These are phyloP conservation scores for Gobius niger DNA, from an alignment of 2,113 vertebrate species.

Conservation along the genomic window DNA sequence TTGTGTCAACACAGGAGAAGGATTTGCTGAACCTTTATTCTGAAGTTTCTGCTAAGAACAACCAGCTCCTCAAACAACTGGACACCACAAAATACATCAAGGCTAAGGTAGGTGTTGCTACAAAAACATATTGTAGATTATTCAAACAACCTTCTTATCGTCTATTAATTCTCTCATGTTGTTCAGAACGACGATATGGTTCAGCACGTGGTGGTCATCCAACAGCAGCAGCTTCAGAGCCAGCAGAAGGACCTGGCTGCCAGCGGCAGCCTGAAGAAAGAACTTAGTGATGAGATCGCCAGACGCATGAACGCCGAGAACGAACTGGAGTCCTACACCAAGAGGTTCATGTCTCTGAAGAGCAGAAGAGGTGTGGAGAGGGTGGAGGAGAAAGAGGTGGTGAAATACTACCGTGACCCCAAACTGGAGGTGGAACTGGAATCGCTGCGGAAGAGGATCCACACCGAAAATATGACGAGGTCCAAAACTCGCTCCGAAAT, in stretches of 20 bases:
- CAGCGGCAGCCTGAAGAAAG: constrained; percentile 75
- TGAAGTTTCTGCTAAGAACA: constrained; percentile 80
- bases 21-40: constrained; percentile 79
- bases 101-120: constrained; percentile 73
- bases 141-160: neutral
- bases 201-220: constrained; percentile 58
- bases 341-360: constrained; percentile 81
- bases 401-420: constrained; percentile 90
- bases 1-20: constrained; percentile 77
- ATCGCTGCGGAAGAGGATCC: constrained; percentile 70
- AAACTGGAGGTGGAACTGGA: constrained; percentile 80
- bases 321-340: constrained; percentile 81
- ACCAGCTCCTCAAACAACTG: constrained; percentile 82
- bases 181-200: constrained; percentile 84
- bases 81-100: constrained; percentile 80
- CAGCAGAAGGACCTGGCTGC: constrained; percentile 53
- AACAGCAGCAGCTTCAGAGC: constrained; percentile 75
- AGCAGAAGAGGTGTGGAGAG: constrained; percentile 87
- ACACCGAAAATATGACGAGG: constrained; percentile 77
- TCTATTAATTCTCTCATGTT: neutral
- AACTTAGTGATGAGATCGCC: constrained; percentile 80
- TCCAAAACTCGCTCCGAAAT: constrained; percentile 76
- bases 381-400: constrained; percentile 91
- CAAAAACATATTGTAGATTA: neutral
- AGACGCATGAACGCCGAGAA: constrained; percentile 79